Base-by-base conservation (phyloP, 1,140 invertebrate genomes). In the Lepidostoma basale region DNA sequence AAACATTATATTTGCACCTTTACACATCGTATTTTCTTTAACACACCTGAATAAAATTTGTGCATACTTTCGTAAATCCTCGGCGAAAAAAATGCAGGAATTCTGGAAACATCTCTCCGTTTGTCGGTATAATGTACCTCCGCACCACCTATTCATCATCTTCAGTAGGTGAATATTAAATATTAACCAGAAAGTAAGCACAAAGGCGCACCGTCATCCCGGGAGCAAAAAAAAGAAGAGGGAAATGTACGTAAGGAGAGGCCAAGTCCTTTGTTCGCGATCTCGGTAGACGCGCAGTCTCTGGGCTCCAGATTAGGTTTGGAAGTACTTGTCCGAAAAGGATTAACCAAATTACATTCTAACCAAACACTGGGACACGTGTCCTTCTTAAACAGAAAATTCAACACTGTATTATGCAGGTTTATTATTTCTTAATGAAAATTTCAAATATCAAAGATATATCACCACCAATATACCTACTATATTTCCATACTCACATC, bases 91-190 rank as follows among this genome's bases (percentile, higher is more conserved):
- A n/a, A 49, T 10, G 22, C 45, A 18, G n/a, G 45, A 49, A 22
- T 8, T 20, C 16, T 22, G 18, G 18, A n/a, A 23, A 23, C 49
- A 40, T 44, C 18, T 30, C 25, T 44, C 39, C 63, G 68, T 70
- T 70, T 70, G 68, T 70, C 68, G 68, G 68, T 60, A 59, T 54
- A 45, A 52, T 64, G 9, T 5, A 10, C 9, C 23, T 18, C 47
- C 28, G 14, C 23, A 12, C 47, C 28, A 8, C 20, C 44, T 63
- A 47, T 63, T 63, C 60, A 63, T 18, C 28, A 9, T 56, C 58
- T 70, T 45, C 69, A 40, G 28, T 62, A 66, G 63, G 68, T 70
- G 62, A 70, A 70, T 70, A 67, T 70, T 70, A 67, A 70, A 70
- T 67, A 70, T 70, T 70, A 47, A 67, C 69, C 47, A 62, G 69